Base-by-base conservation (phyloP, 2,797 vertebrate species). In the Xenopus petersii region DNA sequence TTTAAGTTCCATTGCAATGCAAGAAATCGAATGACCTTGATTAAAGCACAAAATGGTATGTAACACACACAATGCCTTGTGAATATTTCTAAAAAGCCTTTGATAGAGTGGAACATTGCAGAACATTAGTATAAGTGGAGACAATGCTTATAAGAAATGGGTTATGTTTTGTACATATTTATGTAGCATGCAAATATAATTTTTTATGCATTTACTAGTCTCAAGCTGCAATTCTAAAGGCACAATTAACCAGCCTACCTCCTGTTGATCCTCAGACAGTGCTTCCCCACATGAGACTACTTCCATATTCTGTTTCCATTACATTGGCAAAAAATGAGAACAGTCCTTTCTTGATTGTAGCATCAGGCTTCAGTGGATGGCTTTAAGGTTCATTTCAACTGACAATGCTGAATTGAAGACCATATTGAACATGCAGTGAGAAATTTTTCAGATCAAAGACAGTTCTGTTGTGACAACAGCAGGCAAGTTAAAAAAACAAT, bases 321-420 rank as follows among this genome's bases (percentile, higher is more conserved):
- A 82, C 64, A 81, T 78, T 70, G 68, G 75, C 82, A 73, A 75
- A 82, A 83, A 78, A 36, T 76, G 13, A 82, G 84, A 83, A 83
- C 63, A 49, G 10, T 77, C 82, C 36, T 80, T 42, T 81, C 73
- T 83, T 72, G 0, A 71, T 75, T 85, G 80, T 64, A 81, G 74
- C 64, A 79, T 71, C 66, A 80, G 76, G 76, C 64, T 78, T 82
- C 79, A 81, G 49, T 17, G 62, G 26, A 79, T 73, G 33, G 17
- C 74, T 47, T 58, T 24, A 67, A 47, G 66, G 48, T 76, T 82
- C 80, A 67, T 70, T 4, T 33, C 73, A 82, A 80, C 6, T 78
- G 74, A 46, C 56, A 80, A 75, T 77, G 74, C 58, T 71, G 49
- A 80, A 64, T 82, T 74, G 77, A 80, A 83, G 78, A 42, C 24